Base-by-base conservation (phyloP, 2,888 invertebrate genomes). In the Amiota communis region DNA sequence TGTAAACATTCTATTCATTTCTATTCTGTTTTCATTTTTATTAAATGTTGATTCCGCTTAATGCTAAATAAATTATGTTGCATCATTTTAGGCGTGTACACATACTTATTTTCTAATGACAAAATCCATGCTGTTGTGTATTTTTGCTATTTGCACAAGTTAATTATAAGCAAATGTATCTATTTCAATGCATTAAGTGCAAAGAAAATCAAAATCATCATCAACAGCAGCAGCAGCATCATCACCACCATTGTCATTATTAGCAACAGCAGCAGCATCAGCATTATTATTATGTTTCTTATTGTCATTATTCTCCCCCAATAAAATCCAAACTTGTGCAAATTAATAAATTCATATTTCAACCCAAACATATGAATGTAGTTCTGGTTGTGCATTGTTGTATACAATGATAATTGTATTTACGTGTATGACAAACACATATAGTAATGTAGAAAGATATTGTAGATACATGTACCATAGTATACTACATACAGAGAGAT, bases 401-500 rank as follows among this genome's bases (percentile, higher is more conserved):
- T 36, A 6, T 36, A 36, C 36, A 36, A 36, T 36, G 36, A 36
- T 36, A 36, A 36, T 36, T 36, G 36, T 51, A n/a, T 51, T 81
- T 79, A 75, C 74, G 61, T 48, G 67, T 74, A 80, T 77, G 72
- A 73, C 74, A 76, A 76, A 74, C 59, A 72, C 77, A 78, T 74
- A 76, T 51, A n/a, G 13, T 8, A n/a, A 78, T 74, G 75, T 51
- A n/a, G 13, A 51, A n/a, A 51, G 13, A 51, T 51, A 51, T 36
- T 36, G 6, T 36, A 36, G 36, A 36, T 2, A 51, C 6, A 51
- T n/a, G 53, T n/a, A 51, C 10, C 11, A 51, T n/a, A 51, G 51
- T 2, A 4, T 2, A 4, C 1, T 51, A 51, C 2, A 51, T 13
- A 51, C 3, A 12, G 0, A 51, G 12, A 51, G 53, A 51, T 12